These are phyloP conservation scores for Ailuropoda melanoleuca DNA, from an alignment of 2,113 vertebrate genomes.

Conservation along the genomic window DNA sequence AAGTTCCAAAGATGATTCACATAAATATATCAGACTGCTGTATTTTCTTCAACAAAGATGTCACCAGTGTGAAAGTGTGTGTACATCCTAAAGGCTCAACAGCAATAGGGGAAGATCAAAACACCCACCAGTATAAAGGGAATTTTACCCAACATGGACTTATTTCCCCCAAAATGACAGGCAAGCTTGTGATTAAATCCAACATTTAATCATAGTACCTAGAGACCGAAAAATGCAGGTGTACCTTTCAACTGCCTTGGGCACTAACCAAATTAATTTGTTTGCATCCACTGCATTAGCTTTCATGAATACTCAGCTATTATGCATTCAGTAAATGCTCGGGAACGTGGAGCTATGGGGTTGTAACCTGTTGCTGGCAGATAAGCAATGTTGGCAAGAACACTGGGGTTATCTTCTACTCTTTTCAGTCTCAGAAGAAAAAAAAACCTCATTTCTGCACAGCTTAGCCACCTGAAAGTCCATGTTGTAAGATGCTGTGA, in stretches of 20 bases:
- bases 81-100: not conserved
- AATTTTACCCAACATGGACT: not conserved
- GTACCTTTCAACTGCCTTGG: not conserved
- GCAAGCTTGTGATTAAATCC: not conserved
- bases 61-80: not conserved
- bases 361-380: not conserved
- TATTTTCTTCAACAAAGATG: not conserved
- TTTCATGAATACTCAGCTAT: not conserved
- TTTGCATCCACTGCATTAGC: not conserved
- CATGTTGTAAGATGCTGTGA: not conserved
- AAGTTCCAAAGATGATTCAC: not conserved
- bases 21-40: not conserved
- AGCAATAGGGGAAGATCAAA: not conserved
- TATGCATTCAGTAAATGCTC: not conserved
- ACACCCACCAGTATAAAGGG: not conserved
- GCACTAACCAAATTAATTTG: conserved; percentile 10
- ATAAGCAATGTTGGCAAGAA: not conserved
- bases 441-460: not conserved
- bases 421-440: not conserved
- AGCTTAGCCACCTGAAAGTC: conserved; percentile 18
- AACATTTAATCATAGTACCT: not conserved
- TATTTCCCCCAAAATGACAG: not conserved
- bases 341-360: not conserved
- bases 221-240: conserved; percentile 13
- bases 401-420: not conserved